Percentiles rank a stretch among this genome's conserved stretches.
Conservation (phyloP, 37 sponge, comb jelly and placozoan genomes). For the Beroe forskalii region DNA sequence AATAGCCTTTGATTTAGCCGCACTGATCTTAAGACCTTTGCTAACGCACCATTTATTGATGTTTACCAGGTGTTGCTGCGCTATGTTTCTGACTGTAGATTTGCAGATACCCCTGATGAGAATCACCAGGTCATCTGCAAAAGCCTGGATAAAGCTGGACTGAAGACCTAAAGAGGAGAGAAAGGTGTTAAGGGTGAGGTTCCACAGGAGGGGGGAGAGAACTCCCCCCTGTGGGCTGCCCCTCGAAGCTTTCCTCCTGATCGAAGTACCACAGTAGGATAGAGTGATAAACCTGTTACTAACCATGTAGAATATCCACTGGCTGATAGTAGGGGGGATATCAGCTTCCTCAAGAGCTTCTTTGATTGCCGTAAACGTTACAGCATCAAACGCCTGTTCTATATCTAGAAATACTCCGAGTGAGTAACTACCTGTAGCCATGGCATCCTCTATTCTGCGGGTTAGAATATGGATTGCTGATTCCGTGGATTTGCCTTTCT, state of each 20-base stretch:
- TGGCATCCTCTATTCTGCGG: not conserved
- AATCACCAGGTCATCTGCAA: no score
- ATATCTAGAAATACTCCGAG: not conserved
- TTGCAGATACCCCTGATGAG: no score
- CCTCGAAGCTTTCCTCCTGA: no score
- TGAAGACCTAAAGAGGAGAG: no score
- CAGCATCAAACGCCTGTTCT: not conserved
- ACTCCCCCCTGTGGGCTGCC: not conserved
- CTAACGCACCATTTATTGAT: no score
- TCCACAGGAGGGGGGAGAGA: not conserved
- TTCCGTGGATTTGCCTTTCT: not conserved
- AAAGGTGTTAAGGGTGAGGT: no score
- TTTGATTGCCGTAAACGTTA: not conserved
- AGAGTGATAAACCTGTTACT: not conserved
- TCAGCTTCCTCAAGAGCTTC: not conserved
- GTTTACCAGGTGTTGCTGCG: no score
- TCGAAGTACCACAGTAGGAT: not conserved
- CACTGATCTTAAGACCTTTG: no score
- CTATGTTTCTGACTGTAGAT: no score
- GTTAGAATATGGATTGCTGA: not conserved
- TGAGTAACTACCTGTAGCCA: not conserved
- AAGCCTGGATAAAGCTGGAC: no score
- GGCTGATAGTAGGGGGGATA: not conserved
- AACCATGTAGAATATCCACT: not conserved
- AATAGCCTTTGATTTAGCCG: no score